Percentiles rank a stretch among this genome's conserved stretches.
phyloP scores from a whole-genome alignment of 2,113 vertebrate species.

The Damaliscus lunatus region DNA sequence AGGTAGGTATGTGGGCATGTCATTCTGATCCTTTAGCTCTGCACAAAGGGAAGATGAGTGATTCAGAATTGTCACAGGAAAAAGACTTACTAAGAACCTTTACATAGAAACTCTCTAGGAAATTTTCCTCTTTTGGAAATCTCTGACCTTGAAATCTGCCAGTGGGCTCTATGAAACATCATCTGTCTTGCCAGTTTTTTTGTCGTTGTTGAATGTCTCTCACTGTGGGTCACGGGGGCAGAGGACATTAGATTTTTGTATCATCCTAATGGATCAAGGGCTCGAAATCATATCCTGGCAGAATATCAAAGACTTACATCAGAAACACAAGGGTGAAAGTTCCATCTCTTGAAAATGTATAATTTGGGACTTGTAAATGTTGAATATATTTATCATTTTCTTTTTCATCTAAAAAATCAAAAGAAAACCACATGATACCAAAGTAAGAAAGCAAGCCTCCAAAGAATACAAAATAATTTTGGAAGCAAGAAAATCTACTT shows the following conservation, averaged over 20 bases:
- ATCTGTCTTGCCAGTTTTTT: not conserved
- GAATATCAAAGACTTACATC: constrained; percentile 35
- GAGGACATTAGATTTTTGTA: constrained; percentile 26
- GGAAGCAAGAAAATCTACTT: constrained; percentile 14
- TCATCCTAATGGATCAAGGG: constrained; percentile 9
- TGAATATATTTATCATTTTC: constrained; percentile 31
- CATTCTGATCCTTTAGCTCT: not conserved
- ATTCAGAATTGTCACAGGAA: not conserved
- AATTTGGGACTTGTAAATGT: not conserved
- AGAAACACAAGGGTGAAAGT: not conserved
- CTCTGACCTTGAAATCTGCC: not conserved
- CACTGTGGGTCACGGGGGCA: not conserved
- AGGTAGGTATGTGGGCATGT: not conserved
- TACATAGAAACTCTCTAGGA: constrained; percentile 33
- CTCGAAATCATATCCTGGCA: constrained; percentile 31
- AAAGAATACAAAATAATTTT: constrained; percentile 14
- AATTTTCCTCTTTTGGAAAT: constrained; percentile 10
- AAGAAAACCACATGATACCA: constrained; percentile 34
- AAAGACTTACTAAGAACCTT: not conserved
- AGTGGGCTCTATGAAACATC: not conserved
- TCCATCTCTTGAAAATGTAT: constrained; percentile 20
- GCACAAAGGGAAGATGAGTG: not conserved
- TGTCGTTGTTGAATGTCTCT: not conserved
- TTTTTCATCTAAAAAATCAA: constrained; percentile 48
- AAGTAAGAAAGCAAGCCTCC: not conserved